Conservation (phyloP, 2,797 vertebrate species). For the Alca torda region DNA sequence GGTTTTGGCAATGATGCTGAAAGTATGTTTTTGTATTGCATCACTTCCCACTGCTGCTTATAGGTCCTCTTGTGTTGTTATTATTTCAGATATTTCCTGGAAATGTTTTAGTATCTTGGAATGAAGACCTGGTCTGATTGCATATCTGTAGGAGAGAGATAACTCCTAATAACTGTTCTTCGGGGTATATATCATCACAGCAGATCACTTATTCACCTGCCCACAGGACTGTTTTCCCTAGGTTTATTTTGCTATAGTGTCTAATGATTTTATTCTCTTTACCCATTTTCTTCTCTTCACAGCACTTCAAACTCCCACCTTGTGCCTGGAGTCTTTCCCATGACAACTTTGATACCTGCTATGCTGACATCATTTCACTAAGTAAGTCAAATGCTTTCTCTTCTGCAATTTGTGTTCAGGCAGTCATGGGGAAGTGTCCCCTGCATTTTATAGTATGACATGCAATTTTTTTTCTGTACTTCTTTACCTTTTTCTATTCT, state of each 20-base stretch:
- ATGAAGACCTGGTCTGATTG: not conserved
- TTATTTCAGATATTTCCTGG: slow-evolving; percentile 30
- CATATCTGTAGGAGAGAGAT: not conserved
- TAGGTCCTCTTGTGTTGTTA: not conserved
- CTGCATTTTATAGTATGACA: not conserved
- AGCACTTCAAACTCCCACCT: not conserved
- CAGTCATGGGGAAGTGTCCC: not conserved
- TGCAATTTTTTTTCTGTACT: not conserved
- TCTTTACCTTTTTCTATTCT: not conserved
- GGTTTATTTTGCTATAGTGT: not conserved
- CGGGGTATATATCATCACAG: not conserved
- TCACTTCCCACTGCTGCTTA: slow-evolving; percentile 5
- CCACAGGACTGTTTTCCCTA: not conserved
- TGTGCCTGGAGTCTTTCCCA: not conserved
- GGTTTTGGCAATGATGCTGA: not conserved
- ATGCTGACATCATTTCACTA: not conserved
- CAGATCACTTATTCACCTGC: slow-evolving; percentile 5
- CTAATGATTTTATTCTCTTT: not conserved
- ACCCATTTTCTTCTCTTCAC: not conserved
- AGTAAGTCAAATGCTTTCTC: not conserved
- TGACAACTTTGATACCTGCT: not conserved
- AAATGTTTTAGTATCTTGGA: slow-evolving; percentile 16
- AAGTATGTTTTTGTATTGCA: slow-evolving; percentile 8
- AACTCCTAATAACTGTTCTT: not conserved
- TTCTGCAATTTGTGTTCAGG: not conserved